Percentiles rank a stretch among this genome's conserved stretches.
Evolutionary conservation across 2,888 invertebrate genomes (phyloP).

Genomic region (Schizotus pectinicornis): DNA sequence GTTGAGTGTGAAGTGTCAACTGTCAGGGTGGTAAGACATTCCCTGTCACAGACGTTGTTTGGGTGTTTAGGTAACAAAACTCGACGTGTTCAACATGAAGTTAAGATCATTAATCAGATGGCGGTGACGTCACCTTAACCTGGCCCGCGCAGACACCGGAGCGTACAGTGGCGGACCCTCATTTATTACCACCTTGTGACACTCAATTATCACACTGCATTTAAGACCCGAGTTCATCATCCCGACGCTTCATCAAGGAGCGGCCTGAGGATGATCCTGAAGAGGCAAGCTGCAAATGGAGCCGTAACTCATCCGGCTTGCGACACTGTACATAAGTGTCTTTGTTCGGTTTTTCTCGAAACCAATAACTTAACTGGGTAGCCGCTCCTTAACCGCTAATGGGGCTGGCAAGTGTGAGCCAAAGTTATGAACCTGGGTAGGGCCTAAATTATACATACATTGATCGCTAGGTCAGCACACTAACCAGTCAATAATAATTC

Average conservation of each 20-base stretch:
- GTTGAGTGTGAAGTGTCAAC: slow-evolving; percentile 45
- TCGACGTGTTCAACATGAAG: slow-evolving; percentile 54
- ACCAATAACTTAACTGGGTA: neutral
- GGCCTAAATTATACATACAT: too few species aligned
- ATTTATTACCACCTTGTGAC: slow-evolving; percentile 52
- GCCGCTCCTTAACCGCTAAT: too few species aligned
- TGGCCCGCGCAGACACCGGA: slow-evolving; percentile 28
- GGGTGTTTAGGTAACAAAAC: slow-evolving; percentile 56
- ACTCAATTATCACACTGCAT: slow-evolving; percentile 51
- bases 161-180: slow-evolving; percentile 40
- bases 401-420: too few species aligned
- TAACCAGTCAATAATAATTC: too few species aligned
- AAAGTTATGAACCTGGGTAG: too few species aligned
- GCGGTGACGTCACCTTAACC: slow-evolving; percentile 43
- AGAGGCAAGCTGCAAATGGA: neutral
- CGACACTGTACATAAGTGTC: too few species aligned
- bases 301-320: neutral
- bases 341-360: neutral
- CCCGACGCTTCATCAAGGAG: slow-evolving; percentile 34
- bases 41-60: slow-evolving; percentile 51
- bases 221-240: slow-evolving; percentile 41
- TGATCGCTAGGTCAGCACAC: too few species aligned
- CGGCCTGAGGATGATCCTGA: neutral
- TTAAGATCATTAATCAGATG: slow-evolving; percentile 57
- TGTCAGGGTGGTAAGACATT: slow-evolving; percentile 46